Conservation (phyloP, 2,797 vertebrate genomes). For the Clamator glandarius region DNA sequence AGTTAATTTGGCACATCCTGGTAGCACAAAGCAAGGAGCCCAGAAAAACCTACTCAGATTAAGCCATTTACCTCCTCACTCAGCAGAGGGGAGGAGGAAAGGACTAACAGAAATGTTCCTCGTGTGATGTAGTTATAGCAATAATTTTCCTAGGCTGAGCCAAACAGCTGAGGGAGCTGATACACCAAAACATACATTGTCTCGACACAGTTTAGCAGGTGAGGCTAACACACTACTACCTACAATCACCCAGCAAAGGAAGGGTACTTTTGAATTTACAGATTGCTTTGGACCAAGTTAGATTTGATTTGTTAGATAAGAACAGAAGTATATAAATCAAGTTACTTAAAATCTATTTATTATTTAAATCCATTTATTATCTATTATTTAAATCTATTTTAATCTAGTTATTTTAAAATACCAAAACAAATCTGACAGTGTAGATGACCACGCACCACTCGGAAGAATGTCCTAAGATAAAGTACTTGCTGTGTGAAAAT, state of each 20-base stretch:
- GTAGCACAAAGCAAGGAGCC: not conserved
- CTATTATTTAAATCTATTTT: no score
- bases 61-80: not conserved
- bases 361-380: no score
- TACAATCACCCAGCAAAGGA: not conserved
- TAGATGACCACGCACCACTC: not conserved
- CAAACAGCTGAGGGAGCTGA: not conserved
- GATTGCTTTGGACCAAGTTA: not conserved
- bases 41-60: not conserved
- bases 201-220: not conserved
- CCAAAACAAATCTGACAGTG: accelerated
- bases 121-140: not conserved
- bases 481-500: not conserved
- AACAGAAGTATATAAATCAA: not conserved
- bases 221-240: not conserved
- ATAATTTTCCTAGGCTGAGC: not conserved
- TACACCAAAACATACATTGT: not conserved
- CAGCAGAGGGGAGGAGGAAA: not conserved
- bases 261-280: not conserved
- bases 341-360: no score
- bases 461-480: not conserved
- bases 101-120: not conserved
- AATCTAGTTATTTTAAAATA: not conserved
- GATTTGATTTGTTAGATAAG: not conserved
- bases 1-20: not conserved